Evolutionary conservation across 2,113 vertebrate species (phyloP), one percentile per base, ranked within the genome.

Genomic region (Erinaceus europaeus): DNA sequence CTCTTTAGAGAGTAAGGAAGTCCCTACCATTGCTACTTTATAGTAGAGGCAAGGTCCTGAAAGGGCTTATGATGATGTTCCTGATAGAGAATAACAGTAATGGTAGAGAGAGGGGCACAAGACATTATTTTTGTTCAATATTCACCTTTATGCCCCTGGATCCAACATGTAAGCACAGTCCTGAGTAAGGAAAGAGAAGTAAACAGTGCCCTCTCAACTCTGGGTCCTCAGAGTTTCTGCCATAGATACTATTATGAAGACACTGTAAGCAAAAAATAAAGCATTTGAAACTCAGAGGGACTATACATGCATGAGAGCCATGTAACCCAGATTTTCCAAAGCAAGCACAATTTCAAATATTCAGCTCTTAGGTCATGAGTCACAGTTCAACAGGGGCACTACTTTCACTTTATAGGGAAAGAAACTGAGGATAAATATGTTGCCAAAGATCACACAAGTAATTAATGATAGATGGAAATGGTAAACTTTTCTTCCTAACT

Each of bases 331-430:
- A 69, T 20, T 62, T 64, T 52, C 53, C 55, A 48, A 1, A 0
- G 21, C 29, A 55, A 88, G 27, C 32, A 42, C 67, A 61, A 59
- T 81, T 89, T 69, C 65, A 79, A 85, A 75, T 79, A 38, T 25
- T 57, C 21, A n/a, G 61, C 23, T 44, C 15, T 71, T 62, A 79
- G 40, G 27, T 34, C 13, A 38, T 69, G 74, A 87, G 64, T 87
- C 68, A 32, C 14, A 55, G 50, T 55, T 83, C 79, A 84, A 12
- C 59, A 64, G 48, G 59, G 65, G 23, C n/a, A 71, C 48, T 18
- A 65, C 29, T 61, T 75, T 83, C 83, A 79, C 82, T 88, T 91
- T 72, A 72, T 9, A 88, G 61, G 76, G 61, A 84, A 80, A 88
- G n/a, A 79, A 90, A 61, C 38, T 36, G 40, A 74, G 67, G 73